Base-by-base conservation (phyloP, 1,140 invertebrate species). In the Vollenhovia emeryi region DNA sequence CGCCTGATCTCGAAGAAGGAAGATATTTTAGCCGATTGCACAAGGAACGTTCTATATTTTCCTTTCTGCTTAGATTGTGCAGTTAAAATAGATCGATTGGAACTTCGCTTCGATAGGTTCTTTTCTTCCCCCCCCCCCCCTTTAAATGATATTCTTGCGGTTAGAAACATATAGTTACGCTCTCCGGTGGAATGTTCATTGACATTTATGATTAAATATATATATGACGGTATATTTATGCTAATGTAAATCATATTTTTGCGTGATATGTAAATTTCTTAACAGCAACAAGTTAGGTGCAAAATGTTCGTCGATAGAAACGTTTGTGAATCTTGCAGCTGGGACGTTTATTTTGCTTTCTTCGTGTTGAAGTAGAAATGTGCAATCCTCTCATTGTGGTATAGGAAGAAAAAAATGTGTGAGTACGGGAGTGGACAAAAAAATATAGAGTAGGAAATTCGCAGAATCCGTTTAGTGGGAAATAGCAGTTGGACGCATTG, bases 11-110 rank as follows among this genome's bases (percentile, higher is more conserved):
- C 36, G 33, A 33, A 75, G 33, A 74, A 40, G 52, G 8, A n/a
- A 40, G 21, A 59, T 59, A 59, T 75, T 43, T 60, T n/a, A 59
- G 21, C 15, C 21, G 55, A 75, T 76, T 76, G 24, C 55, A 76
- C 13, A 57, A 55, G 50, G 50, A 57, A 74, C 24, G 24, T 55
- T 69, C n/a, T 15, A 52, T 11, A 24, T 52, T 24, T 57, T 57
- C 8, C 24, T 57, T 21, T 36, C 21, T 36, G 27, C 27, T 52
- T 30, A 1, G 27, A 52, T 60, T 33, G n/a, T 40, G 21, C 13
- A n/a, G 9, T 24, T 52, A 6, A 48, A 68, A 18, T 64, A 62
- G 33, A 36, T 66, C 3, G 36, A 15, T 68, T 30, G 11, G 30
- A 18, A 50, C 24, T 27, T 50, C 6, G 0, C 15, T 5, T 18